Conservation (phyloP, 92 coral and sea anemone genomes). For the Epizoanthus scotinus region DNA sequence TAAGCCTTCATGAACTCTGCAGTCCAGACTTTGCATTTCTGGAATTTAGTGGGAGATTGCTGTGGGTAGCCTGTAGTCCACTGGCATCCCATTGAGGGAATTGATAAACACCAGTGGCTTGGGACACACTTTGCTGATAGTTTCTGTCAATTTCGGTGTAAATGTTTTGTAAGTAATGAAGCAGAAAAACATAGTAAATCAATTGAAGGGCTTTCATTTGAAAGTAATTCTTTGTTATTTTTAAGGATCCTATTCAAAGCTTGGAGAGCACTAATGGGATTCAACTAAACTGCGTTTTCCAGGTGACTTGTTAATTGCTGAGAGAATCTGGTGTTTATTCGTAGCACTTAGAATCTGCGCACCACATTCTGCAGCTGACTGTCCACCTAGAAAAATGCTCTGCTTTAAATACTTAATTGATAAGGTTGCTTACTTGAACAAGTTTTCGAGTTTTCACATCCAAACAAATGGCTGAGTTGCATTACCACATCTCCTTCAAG, state of each 20-base stretch:
- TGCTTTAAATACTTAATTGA: too few species aligned
- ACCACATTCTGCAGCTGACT: background rate
- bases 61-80: too few species aligned
- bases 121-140: too few species aligned
- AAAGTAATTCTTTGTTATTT: constrained; percentile 3
- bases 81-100: too few species aligned
- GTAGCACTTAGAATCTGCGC: background rate
- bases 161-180: background rate
- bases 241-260: constrained; percentile 13
- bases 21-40: too few species aligned
- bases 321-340: background rate
- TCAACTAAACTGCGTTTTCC: constrained; percentile 3
- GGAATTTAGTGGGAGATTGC: too few species aligned
- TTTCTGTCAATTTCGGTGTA: background rate
- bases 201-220: background rate
- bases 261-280: constrained; percentile 18
- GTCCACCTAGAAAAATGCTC: background rate
- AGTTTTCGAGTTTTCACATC: background rate
- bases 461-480: background rate
- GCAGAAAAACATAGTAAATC: background rate
- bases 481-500: background rate
- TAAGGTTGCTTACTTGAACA: too few species aligned
- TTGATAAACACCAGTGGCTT: too few species aligned
- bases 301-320: constrained; percentile 22
- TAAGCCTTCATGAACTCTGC: too few species aligned